A percentile compares a stretch with the other conserved stretches of the same genome.
Evolutionary conservation across 2,113 vertebrate genomes (phyloP).

Genomic region (Ailurus styani): DNA sequence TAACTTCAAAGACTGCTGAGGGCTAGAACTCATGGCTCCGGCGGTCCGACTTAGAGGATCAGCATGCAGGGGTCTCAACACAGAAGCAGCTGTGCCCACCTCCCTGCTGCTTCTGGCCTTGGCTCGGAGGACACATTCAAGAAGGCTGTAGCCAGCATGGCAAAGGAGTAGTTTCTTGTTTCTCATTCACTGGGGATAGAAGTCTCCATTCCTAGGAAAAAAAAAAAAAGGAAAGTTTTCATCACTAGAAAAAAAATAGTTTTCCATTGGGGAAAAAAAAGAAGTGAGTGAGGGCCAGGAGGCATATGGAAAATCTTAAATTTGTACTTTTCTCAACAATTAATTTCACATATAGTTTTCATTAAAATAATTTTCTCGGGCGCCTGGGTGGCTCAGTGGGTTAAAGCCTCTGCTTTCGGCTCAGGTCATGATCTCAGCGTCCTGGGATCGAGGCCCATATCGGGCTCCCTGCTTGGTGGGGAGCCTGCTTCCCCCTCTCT

Average conservation of each 20-base stretch:
- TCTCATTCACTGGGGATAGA: background rate
- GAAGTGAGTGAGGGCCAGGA: background rate
- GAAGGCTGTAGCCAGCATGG: conserved; percentile 87
- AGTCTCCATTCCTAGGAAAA: background rate
- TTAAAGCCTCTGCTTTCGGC: no score
- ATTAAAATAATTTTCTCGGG: background rate
- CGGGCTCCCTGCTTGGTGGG: no score
- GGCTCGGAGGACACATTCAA: conserved; percentile 88
- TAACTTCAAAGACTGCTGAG: conserved; percentile 89
- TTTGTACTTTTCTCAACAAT: background rate
- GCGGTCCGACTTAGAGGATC: conserved; percentile 91
- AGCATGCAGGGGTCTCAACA: conserved; percentile 88
- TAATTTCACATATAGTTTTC: background rate
- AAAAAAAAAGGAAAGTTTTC: background rate
- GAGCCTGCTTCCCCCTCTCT: no score
- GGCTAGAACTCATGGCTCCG: conserved; percentile 88
- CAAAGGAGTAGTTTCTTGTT: conserved; percentile 75
- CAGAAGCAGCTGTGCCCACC: conserved; percentile 85
- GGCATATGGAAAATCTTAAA: background rate
- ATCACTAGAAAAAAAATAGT: background rate
- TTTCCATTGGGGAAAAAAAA: background rate
- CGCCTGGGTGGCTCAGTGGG: no score
- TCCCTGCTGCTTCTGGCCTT: conserved; percentile 84
- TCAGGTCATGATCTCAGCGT: no score
- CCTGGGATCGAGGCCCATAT: no score